Conservation (phyloP, 2,888 invertebrate genomes). For the Quadroppia sp. region DNA sequence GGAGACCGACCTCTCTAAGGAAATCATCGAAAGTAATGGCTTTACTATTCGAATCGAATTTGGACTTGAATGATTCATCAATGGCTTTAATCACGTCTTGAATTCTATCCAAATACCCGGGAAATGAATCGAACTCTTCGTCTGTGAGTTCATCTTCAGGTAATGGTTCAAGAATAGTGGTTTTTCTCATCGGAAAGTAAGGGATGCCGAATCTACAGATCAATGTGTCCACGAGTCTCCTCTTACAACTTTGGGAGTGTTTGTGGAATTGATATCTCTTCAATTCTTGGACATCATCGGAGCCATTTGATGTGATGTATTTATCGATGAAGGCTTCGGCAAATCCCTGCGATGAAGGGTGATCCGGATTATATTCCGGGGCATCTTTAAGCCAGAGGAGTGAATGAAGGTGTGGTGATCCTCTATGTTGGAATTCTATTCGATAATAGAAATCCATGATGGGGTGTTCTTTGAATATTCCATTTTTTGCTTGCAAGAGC, state of each 20-base stretch:
- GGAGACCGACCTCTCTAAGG: neutral
- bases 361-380: neutral
- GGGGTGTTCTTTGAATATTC: neutral
- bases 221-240: neutral
- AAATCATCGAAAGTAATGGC: slow-evolving; percentile 16
- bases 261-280: slow-evolving; percentile 16
- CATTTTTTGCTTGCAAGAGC: neutral
- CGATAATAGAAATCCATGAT: slow-evolving; percentile 18
- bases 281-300: neutral
- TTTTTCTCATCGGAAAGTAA: slow-evolving; percentile 35
- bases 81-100: neutral
- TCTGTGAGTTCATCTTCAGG: no score
- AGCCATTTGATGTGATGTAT: neutral
- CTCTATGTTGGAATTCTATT: slow-evolving; percentile 42
- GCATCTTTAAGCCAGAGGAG: slow-evolving; percentile 44
- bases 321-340: neutral
- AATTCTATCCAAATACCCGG: neutral
- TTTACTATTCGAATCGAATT: neutral
- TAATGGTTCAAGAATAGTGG: slow-evolving; percentile 28
- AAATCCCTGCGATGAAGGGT: neutral
- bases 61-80: neutral
- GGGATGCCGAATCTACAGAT: slow-evolving; percentile 42
- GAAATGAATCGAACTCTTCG: neutral
- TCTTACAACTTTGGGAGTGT: slow-evolving; percentile 11
- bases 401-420: slow-evolving; percentile 45